phyloP scores from a whole-genome alignment of 2,888 invertebrate species.

The Mylabris sibirica region DNA sequence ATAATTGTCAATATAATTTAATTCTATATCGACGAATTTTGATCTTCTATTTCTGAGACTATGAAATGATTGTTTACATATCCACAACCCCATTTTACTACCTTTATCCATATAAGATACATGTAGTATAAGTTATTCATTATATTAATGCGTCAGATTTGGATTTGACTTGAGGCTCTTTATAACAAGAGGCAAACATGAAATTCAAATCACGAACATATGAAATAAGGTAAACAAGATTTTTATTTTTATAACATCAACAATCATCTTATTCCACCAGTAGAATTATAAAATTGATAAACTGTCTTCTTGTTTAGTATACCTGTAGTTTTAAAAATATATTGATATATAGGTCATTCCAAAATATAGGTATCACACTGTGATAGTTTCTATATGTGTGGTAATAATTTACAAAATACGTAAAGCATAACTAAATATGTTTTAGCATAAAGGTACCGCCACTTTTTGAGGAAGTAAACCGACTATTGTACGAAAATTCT shows the following conservation, averaged over 20 bases:
- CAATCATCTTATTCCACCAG: background rate
- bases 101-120: constrained; percentile 7
- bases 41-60: constrained; percentile 16
- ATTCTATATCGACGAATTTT: constrained; percentile 15
- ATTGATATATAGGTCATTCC: background rate
- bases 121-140: constrained; percentile 27
- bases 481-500: background rate
- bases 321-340: too few species aligned
- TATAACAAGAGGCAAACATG: constrained; percentile 33
- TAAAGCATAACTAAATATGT: background rate
- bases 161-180: constrained; percentile 26
- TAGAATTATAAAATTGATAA: background rate
- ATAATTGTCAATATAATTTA: constrained; percentile 14
- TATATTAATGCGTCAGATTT: constrained; percentile 32
- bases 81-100: constrained; percentile 25
- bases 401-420: constrained; percentile 7
- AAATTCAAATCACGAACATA: constrained; percentile 33
- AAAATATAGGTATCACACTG: background rate
- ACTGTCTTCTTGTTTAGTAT: background rate
- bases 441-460: background rate
- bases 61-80: constrained; percentile 31
- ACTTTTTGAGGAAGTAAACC: background rate
- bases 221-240: constrained; percentile 30
- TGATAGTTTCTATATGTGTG: background rate
- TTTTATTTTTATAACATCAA: constrained; percentile 5